Evolutionary conservation across 2,888 invertebrate genomes (phyloP).

Genomic region (Lycaena phlaeas): DNA sequence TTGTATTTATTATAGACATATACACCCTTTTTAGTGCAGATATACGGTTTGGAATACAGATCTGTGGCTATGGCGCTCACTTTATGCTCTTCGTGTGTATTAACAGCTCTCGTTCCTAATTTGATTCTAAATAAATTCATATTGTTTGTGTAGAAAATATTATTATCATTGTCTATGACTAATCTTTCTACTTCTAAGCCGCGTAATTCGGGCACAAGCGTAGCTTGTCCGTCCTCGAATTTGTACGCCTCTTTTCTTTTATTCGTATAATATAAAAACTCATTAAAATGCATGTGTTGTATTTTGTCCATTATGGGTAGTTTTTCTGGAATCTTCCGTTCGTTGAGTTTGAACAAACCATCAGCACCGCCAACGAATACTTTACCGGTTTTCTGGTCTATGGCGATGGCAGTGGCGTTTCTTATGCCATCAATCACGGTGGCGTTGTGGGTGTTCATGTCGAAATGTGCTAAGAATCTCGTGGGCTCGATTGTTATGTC

Average conservation of each 20-base stretch:
- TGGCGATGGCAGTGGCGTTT: conserved; percentile 48
- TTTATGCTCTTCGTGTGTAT: conserved; percentile 37
- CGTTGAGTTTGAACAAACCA: conserved; percentile 44
- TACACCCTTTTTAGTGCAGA: conserved; percentile 39
- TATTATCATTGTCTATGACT: conserved; percentile 45
- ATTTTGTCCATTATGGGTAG: conserved; percentile 45
- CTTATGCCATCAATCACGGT: conserved; percentile 42
- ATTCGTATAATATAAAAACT: conserved; percentile 43
- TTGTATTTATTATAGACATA: conserved; percentile 56
- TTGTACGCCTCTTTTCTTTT: conserved; percentile 35
- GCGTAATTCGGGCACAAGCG: conserved; percentile 33
- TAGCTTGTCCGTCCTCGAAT: conserved; percentile 41
- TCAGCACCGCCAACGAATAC: conserved; percentile 48
- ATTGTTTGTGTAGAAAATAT: conserved; percentile 42
- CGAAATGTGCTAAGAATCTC: conserved; percentile 36
- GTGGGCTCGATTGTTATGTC: conserved; percentile 32
- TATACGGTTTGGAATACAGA: conserved; percentile 33
- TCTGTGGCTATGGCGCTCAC: conserved; percentile 38
- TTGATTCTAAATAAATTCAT: conserved; percentile 40
- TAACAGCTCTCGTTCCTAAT: conserved; percentile 41
- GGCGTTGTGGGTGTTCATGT: conserved; percentile 31
- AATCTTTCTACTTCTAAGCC: conserved; percentile 37
- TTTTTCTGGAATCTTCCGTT: conserved; percentile 36
- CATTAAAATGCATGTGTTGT: conserved; percentile 39
- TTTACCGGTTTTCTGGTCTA: conserved; percentile 42